Evolutionary conservation across 2,113 vertebrate species (phyloP), one percentile per base, ranked within the genome.

Genomic region (Corvus moneduloides): DNA sequence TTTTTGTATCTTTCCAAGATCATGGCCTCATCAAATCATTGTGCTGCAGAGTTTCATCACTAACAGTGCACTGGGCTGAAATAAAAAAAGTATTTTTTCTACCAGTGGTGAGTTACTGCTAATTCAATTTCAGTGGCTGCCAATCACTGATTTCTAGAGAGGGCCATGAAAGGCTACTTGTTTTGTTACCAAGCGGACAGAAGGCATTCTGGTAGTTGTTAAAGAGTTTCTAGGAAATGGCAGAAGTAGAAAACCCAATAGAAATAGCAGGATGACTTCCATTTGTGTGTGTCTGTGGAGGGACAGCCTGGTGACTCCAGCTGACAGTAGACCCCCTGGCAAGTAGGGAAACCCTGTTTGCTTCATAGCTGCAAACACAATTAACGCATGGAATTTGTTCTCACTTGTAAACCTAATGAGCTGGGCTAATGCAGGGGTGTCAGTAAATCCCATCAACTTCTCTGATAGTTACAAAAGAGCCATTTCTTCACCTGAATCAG

Each of bases 91-190:
- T 49, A 13, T n/a, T 73, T 78, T 87, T 82, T 66, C 61, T 90
- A 75, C 44, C 44, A 56, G 61, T 49, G 26, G 24, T 64, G 64
- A 95, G 68, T 55, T 90, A 64, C 61, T 84, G 74, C 96, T 95
- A 94, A 94, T 94, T 95, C 81, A 84, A 77, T 95, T 94, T 96
- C 88, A 90, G 87, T 67, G 64, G 44, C 83, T 96, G 94, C 79
- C 92, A 97, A 86, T 92, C 92, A 90, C n/a, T 28, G 58, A 58
- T 87, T 94, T 97, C 96, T 90, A 78, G 88, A 80, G 84, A 93
- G 59, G 89, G 48, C 55, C 43, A 21, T 54, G 87, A 94, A 96
- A 89, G 61, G 69, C 94, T 67, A 72, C 86, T 95, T 84, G 83
- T 81, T 95, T 81, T 87, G 89, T 64, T 74, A 89, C 68, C 13